phyloP scores from a whole-genome alignment of 2,113 vertebrate genomes.

The Hemibagrus wyckioides region DNA sequence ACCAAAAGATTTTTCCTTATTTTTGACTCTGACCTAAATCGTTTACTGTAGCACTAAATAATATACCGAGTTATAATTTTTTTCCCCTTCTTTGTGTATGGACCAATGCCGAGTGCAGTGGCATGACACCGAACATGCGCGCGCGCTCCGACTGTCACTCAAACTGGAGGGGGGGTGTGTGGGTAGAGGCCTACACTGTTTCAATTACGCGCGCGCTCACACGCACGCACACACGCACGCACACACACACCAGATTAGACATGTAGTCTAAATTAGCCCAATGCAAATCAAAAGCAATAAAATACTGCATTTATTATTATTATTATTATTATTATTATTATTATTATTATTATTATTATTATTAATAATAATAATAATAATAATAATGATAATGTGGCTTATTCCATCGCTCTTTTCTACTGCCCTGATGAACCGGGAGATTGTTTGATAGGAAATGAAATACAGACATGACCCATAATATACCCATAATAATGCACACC shows the following conservation, averaged over 20 bases:
- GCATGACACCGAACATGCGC: conserved; percentile 39
- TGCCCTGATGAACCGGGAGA: conserved; percentile 16
- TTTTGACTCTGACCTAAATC: background rate
- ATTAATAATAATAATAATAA: background rate
- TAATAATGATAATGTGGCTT: background rate
- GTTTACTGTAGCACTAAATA: background rate
- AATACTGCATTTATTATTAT: background rate
- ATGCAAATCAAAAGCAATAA: background rate
- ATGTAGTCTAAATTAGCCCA: conserved; percentile 26
- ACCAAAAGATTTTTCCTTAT: too few relatives aligned
- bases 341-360: conserved; percentile 33
- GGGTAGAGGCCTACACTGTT: conserved; percentile 57
- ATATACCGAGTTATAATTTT: background rate
- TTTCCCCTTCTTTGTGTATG: background rate
- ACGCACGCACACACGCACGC: background rate
- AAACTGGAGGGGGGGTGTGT: conserved; percentile 54
- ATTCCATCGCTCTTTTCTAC: background rate
- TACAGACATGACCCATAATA: background rate
- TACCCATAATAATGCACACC: background rate
- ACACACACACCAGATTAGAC: background rate
- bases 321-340: conserved; percentile 39
- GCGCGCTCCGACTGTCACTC: conserved; percentile 63
- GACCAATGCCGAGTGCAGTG: background rate
- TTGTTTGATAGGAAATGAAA: conserved; percentile 49
- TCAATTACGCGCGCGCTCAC: conserved; percentile 13